Evolutionary conservation across 2,797 vertebrate species (phyloP), one percentile per base, ranked within the genome.

Genomic region (Sphaeramia orbicularis): DNA sequence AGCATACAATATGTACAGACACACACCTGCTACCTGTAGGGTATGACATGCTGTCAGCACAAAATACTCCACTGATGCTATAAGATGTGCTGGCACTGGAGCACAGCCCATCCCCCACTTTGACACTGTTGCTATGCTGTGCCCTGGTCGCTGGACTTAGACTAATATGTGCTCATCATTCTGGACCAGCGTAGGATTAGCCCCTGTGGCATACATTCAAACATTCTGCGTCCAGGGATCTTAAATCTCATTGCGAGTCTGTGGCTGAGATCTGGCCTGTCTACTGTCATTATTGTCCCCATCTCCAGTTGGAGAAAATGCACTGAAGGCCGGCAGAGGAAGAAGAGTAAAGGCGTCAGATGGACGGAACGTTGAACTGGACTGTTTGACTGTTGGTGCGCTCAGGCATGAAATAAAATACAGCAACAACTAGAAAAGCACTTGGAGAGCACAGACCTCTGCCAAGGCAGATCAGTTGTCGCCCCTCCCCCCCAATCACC

Each of bases 111-210:
- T 71, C 73, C 75, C 51, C 74, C 70, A 49, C 53, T 57, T 10
- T 70, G 19, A 50, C 54, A 2, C 32, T 3, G 57, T 45, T 24
- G 35, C 62, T 48, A 35, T 44, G 52, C 64, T n/a, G 7, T n/a
- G 48, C 74, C 74, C 79, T 69, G 83, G 83, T 83, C 77, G 73
- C 53, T 74, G 85, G 83, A 80, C 85, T 89, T 76, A 83, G 65
- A 86, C 78, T 87, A 88, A 91, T 86, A 74, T 37, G 67, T 79
- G 77, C 70, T 93, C 84, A 87, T 91, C 86, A 89, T 92, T 91
- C 81, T 83, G 82, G 78, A 85, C 84, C 84, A 82, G 54, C 72
- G 81, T 83, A 74, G 86, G 87, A 90, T 90, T 90, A 90, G 75
- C 72, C 72, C 71, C 76, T 70, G 81, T 85, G 85, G 81, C 85